Base-by-base conservation (phyloP, 1,140 invertebrate species). In the Zaprionus vittiger region DNA sequence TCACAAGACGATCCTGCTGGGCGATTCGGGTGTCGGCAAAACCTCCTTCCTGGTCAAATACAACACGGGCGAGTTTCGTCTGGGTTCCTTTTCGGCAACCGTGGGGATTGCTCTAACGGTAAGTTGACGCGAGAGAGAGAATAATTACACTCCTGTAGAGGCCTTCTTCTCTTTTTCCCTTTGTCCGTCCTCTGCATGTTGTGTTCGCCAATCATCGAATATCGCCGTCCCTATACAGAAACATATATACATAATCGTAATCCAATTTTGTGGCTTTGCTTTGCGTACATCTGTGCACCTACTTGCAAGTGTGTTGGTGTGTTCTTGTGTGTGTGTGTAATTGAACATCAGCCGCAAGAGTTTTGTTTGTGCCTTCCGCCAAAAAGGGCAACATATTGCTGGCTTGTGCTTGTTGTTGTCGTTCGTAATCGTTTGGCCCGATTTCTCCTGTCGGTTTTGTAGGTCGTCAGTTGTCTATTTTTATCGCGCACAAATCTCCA, bases 21-120 rank as follows among this genome's bases (percentile, higher is more conserved):
- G 98, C 22, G 97, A 98, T 93, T 98, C 97, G 15, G 98, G 97
- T 34, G 98, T 98, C 55, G 98, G 98, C 60, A 98, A 98, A 94
- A 98, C 98, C 0, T 98, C 97, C 86, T 98, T 98, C 86, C 93
- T 98, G 24, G 98, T 98, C 93, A 98, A 99, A 91, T 99, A 99
- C 92, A 99, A 98, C 20, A 98, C 99, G 93, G 97, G 97, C 69
- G 95, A 95, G 28, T 99, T 99, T 93, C 97, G 97, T 89, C 95
- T 96, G 28, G 96, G 97, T 93, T 99, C 99, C 93, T 98, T 98
- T 72, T 99, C 98, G 2, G 92, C 92, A 38, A 99, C 98, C 14
- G 98, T 99, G 65, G 98, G 98, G 67, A 99, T 99, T 86, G 98
- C 99, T 93, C 99, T 99, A 57, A 93, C 91, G 90, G 92, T 93